These are phyloP conservation scores for Conus betulinus DNA, from an alignment of 1,140 invertebrate species.

Conservation along the genomic window DNA sequence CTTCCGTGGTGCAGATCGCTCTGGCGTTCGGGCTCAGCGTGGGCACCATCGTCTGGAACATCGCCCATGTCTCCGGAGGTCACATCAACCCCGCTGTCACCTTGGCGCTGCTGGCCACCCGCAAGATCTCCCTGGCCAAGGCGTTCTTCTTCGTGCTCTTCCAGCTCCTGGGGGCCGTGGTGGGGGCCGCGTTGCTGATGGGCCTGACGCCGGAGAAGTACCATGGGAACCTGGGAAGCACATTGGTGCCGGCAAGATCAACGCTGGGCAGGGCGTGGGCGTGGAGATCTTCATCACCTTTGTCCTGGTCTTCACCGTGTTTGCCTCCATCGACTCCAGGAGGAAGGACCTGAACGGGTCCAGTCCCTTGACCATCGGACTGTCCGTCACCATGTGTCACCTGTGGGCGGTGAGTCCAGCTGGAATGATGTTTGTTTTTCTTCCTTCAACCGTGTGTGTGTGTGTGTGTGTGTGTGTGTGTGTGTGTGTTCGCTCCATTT, in stretches of 20 bases:
- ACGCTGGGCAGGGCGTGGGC: slow-evolving; percentile 80
- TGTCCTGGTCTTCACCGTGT: slow-evolving; percentile 90
- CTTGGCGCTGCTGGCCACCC: slow-evolving; percentile 81
- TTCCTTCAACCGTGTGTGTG: background rate
- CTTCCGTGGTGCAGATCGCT: slow-evolving; percentile 55
- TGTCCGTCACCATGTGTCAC: slow-evolving; percentile 88
- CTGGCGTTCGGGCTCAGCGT: slow-evolving; percentile 70
- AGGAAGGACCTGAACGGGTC: slow-evolving; percentile 90
- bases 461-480: background rate
- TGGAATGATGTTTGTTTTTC: background rate
- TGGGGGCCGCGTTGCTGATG: slow-evolving; percentile 84
- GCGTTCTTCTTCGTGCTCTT: slow-evolving; percentile 68
- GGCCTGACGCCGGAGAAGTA: slow-evolving; percentile 74
- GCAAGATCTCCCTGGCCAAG: slow-evolving; percentile 70
- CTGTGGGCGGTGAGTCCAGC: slow-evolving; percentile 80
- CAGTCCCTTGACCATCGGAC: slow-evolving; percentile 90
- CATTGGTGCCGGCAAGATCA: slow-evolving; percentile 65
- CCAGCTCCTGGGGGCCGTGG: slow-evolving; percentile 83
- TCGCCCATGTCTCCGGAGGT: slow-evolving; percentile 91
- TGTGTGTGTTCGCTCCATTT: too few species aligned
- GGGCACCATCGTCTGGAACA: slow-evolving; percentile 72
- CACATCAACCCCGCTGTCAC: slow-evolving; percentile 94
- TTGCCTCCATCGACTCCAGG: slow-evolving; percentile 87
- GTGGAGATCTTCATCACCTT: slow-evolving; percentile 93
- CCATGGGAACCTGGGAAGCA: slow-evolving; percentile 82